Percentiles rank a stretch among this genome's conserved stretches.
phyloP scores from a whole-genome alignment of 2,797 vertebrate species.

The Crocodylus rhombifer region DNA sequence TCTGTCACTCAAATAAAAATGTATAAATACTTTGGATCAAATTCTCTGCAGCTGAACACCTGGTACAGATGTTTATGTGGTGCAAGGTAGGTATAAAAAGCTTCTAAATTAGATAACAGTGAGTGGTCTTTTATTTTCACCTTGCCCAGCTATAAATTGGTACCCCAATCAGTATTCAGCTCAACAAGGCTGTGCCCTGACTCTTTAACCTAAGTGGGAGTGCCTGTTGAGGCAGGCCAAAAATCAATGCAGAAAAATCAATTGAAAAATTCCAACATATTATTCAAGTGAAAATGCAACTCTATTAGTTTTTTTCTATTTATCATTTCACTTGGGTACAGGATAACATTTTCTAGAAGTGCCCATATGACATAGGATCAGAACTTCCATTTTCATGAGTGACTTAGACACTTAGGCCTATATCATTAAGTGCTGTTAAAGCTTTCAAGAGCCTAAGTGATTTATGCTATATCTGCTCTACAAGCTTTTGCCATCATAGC shows the following conservation, averaged over 20 bases:
- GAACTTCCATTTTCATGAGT: slow-evolving; percentile 24
- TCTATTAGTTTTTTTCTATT: not conserved
- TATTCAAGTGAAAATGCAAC: slow-evolving; percentile 1
- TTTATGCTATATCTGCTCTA: slow-evolving; percentile 47
- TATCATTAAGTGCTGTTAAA: slow-evolving; percentile 18
- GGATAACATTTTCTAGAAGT: slow-evolving; percentile 9
- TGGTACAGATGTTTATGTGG: not conserved
- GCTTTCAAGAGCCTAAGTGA: not conserved
- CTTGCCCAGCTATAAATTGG: not conserved
- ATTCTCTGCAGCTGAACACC: not conserved
- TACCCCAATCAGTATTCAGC: fast-evolving
- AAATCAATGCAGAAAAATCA: slow-evolving; percentile 21
- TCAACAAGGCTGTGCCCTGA: fast-evolving
- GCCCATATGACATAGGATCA: slow-evolving; percentile 15
- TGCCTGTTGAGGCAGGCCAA: not conserved
- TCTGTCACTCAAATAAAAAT: not conserved
- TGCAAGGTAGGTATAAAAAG: not conserved
- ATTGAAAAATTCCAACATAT: not conserved
- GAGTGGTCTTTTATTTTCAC: not conserved
- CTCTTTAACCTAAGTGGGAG: not conserved
- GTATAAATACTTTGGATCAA: fast-evolving
- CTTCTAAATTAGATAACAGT: not conserved
- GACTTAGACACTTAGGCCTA: not conserved
- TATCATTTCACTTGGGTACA: not conserved
- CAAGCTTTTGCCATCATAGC: slow-evolving; percentile 11